These are phyloP conservation scores for Archips crataeganus DNA, from an alignment of 2,888 invertebrate genomes.

Conservation along the genomic window DNA sequence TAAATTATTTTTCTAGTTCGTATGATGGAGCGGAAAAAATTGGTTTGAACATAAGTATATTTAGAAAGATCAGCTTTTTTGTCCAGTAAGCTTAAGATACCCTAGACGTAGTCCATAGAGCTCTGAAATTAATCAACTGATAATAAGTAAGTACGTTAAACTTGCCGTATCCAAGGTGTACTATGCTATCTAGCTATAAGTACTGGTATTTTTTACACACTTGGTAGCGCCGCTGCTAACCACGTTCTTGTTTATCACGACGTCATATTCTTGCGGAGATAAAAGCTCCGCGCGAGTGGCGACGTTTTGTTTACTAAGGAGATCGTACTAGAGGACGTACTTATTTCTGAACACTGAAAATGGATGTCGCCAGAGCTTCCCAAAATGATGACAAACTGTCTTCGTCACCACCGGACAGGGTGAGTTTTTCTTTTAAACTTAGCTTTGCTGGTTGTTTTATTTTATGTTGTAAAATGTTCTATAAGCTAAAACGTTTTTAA, in stretches of 20 bases:
- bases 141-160: too few species aligned
- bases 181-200: not conserved
- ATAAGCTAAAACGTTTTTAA: not conserved
- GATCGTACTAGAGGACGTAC: slow-evolving; percentile 12
- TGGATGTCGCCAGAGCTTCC: slow-evolving; percentile 30
- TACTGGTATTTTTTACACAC: not conserved
- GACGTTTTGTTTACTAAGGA: slow-evolving; percentile 27
- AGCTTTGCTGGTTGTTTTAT: not conserved
- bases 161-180: too few species aligned
- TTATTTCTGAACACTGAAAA: slow-evolving; percentile 6
- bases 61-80: too few species aligned
- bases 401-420: slow-evolving; percentile 42
- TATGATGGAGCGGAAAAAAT: too few species aligned
- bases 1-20: too few species aligned
- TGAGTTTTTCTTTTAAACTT: slow-evolving; percentile 13
- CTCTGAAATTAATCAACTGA: too few species aligned
- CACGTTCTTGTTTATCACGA: slow-evolving; percentile 33
- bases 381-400: slow-evolving; percentile 31
- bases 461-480: not conserved
- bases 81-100: too few species aligned
- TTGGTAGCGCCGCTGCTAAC: not conserved
- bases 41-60: too few species aligned
- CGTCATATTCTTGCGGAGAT: slow-evolving; percentile 30
- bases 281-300: slow-evolving; percentile 36
- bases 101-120: too few species aligned